Base-by-base conservation (phyloP, 1,140 invertebrate species). In the Rhizoglyphus robini region DNA sequence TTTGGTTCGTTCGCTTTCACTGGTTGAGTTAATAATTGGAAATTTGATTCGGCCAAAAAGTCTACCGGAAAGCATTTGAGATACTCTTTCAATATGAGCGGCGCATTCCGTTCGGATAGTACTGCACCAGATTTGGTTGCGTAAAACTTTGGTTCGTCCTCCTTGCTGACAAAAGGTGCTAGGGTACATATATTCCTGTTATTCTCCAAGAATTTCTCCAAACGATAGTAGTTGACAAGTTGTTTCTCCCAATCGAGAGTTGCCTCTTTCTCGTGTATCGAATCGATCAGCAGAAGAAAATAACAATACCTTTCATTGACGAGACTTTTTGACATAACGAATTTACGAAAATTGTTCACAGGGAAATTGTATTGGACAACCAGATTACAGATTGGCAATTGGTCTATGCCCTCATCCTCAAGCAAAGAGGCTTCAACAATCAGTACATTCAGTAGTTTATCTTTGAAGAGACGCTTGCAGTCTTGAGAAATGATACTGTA, bases 381-480 rank as follows among this genome's bases (percentile, higher is more conserved):
- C 15, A 51, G 8, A 23, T 51, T 51, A 51, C 48, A 51, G 23
- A 51, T 51, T 3, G 48, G 48, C 23, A 51, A n/a, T n/a, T n/a
- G 20, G 23, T 51, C 48, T 20, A 51, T 51, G 23, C 48, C 88
- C 76, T n/a, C n/a, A n/a, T 91, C 88, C 75, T 93, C 88, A 4
- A 91, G 73, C 23, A 89, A 81, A 65, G 80, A 81, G 30, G 88
- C 89, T 1, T 90, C 85, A n/a, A n/a, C n/a, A 58, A 99, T 82
- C 29, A 99, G 79, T 15, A 99, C 77, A 78, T 99, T 99, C 71
- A 91, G 88, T 73, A 96, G 89, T 68, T 88, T 85, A 27, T 72
- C 88, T n/a, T 93, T 82, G 76, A 98, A 99, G 67, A 84, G 86
- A n/a, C 30, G 18, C 27, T 49, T 15, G 25, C 5, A 30, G 23